These are phyloP conservation scores for Poeciliopsis gracilis DNA, from an alignment of 2,797 vertebrate genomes.

Conservation along the genomic window DNA sequence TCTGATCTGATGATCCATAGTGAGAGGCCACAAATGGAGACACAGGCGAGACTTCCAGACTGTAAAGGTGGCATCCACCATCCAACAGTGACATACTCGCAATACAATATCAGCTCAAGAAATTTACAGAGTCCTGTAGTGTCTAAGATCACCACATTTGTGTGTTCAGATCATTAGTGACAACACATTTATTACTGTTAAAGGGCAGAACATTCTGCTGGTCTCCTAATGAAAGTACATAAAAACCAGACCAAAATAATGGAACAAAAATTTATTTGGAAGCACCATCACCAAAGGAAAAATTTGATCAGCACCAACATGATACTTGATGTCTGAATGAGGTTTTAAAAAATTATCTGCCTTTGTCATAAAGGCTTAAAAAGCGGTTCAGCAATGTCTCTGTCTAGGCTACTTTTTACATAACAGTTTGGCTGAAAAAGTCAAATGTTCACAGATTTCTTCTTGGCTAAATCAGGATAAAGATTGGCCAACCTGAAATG, in stretches of 20 bases:
- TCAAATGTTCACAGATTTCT: neutral
- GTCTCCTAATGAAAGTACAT: neutral
- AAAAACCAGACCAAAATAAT: neutral
- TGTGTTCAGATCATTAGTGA: neutral
- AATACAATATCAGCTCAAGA: neutral
- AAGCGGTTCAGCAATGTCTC: neutral
- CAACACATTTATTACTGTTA: neutral
- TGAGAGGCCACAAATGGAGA: constrained; percentile 63
- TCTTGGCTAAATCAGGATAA: neutral
- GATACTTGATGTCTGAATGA: neutral
- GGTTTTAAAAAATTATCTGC: neutral
- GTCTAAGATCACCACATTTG: neutral
- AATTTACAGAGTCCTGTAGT: neutral
- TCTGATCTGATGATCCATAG: constrained; percentile 77
- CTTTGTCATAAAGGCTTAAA: neutral
- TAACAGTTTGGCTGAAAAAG: neutral
- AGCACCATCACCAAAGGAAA: neutral
- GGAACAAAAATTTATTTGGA: neutral
- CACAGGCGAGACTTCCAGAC: constrained; percentile 36
- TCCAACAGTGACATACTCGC: constrained; percentile 2
- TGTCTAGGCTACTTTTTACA: neutral
- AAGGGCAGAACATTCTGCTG: neutral
- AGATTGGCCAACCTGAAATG: neutral
- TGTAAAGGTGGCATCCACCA: constrained; percentile 12
- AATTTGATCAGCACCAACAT: neutral